These are phyloP conservation scores for Doris montereyensis DNA, from an alignment of 2,888 invertebrate genomes.

Conservation along the genomic window DNA sequence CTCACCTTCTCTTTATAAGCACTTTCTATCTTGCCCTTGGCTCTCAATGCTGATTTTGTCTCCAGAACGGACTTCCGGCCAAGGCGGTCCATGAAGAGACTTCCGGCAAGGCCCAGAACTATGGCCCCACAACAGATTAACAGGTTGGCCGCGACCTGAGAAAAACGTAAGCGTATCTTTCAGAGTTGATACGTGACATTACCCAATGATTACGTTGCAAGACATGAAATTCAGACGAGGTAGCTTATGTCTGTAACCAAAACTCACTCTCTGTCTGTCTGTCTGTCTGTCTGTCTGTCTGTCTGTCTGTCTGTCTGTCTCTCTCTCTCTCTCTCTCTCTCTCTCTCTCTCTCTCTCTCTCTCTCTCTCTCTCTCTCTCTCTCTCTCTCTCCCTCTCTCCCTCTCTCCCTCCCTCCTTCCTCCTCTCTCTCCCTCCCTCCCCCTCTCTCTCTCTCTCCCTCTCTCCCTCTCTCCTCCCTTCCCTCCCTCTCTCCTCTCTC, in stretches of 20 bases:
- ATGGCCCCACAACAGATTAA: conserved; percentile 82
- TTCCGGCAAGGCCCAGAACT: conserved; percentile 82
- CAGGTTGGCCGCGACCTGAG: conserved; percentile 82
- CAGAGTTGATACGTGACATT: too few relatives aligned
- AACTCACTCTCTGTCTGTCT: not conserved
- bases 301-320: not conserved
- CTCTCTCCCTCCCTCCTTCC: not conserved
- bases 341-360: not conserved
- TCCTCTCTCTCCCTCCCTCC: not conserved
- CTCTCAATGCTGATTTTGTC: conserved; percentile 90
- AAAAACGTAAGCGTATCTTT: conserved; percentile 47
- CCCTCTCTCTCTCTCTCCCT: conserved; percentile 4
- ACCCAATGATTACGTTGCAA: too few relatives aligned
- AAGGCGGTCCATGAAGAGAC: conserved; percentile 86
- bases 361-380: not conserved
- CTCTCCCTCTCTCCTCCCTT: not conserved
- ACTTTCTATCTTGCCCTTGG: conserved; percentile 93
- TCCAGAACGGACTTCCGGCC: conserved; percentile 91
- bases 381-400: not conserved
- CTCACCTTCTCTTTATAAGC: conserved; percentile 91
- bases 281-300: not conserved
- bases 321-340: not conserved
- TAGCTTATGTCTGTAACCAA: not conserved
- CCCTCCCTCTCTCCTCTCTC: too few relatives aligned
- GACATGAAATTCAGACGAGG: too few relatives aligned